These are phyloP conservation scores for Sylvia atricapilla DNA, from an alignment of 2,113 vertebrate species.

Conservation along the genomic window DNA sequence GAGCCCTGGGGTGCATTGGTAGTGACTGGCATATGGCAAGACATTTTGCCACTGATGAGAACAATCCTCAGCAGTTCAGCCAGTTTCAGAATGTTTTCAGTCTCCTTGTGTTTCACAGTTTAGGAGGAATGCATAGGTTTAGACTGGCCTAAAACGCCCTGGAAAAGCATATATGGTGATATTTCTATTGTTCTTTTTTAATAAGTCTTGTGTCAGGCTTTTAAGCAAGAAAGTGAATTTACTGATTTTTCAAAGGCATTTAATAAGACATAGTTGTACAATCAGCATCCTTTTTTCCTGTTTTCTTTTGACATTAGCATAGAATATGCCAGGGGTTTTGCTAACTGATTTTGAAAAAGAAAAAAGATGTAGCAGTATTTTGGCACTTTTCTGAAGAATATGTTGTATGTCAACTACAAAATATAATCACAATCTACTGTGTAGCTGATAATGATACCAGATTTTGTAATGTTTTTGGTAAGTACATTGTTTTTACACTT, in stretches of 20 bases:
- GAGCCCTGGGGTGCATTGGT: no score
- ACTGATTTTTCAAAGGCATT: conserved; percentile 68
- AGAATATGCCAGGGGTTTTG: conserved; percentile 12
- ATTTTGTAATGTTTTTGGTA: conserved; percentile 47
- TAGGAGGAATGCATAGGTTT: conserved; percentile 54
- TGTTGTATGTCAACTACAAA: conserved; percentile 22
- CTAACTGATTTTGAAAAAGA: background rate
- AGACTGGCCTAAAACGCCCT: conserved; percentile 47
- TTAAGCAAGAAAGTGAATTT: conserved; percentile 56
- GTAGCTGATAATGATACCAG: background rate
- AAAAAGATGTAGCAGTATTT: conserved; percentile 50
- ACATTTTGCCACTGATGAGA: background rate
- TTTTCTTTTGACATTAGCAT: conserved; percentile 56
- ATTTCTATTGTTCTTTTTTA: conserved; percentile 46
- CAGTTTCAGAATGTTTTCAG: background rate
- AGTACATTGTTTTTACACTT: conserved; percentile 41
- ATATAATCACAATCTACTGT: conserved; percentile 13
- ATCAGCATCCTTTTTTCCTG: conserved; percentile 37
- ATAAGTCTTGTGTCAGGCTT: conserved; percentile 49
- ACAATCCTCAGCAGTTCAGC: background rate
- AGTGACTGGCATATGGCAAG: background rate
- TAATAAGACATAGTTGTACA: conserved; percentile 65
- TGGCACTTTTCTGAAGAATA: conserved; percentile 58
- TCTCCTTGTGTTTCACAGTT: conserved; percentile 14
- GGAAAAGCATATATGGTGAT: conserved; percentile 39